Evolutionary conservation across 2,888 invertebrate genomes (phyloP), one percentile per base, ranked within the genome.

Genomic region (Merodon equestris): DNA sequence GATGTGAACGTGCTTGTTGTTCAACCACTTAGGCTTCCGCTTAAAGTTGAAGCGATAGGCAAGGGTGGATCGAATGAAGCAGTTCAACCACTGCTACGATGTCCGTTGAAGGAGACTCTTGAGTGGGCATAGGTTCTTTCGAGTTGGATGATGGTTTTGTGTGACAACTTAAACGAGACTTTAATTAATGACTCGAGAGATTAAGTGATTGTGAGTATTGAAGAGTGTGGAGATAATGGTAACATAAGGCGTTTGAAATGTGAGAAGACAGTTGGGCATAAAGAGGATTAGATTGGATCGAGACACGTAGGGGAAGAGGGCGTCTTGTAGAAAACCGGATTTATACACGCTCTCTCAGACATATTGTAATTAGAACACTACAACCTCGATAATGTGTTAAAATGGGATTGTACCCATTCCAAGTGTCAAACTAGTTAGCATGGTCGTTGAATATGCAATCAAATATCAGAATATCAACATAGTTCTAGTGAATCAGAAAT

Each of bases 101-200:
- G 27, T 27, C 2, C 27, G 7, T 27, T 64, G 47, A 34, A 56
- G 38, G 50, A 27, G 42, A 44, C 12, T 40, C n/a, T 40, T 40
- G 40, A 40, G 10, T 40, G 40, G n/a, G n/a, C 17, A 27, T 56
- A 40, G 27, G 18, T 47, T 67, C 44, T 44, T 18, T 18, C 42
- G 36, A 47, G 15, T 34, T 19, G 47, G 36, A 53, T 45, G 27
- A 45, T 36, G 14, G 27, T 27, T 18, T 53, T 15, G 42, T 42
- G 58, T 76, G 76, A 60, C 66, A 76, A 56, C 40, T 56, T 60
- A 44, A 66, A 60, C 50, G 54, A 50, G 19, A 60, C 44, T 47
- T 45, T 60, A 70, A 71, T 76, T 53, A 64, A 64, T 64, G 34
- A 38, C 57, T 51, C 34, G 27, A 47, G n/a, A 10, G 34, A 66